A percentile compares a stretch with the other conserved stretches of the same genome.
These are phyloP conservation scores for Sarcophaga caerulescens DNA, from an alignment of 2,888 invertebrate species.

Conservation along the genomic window DNA sequence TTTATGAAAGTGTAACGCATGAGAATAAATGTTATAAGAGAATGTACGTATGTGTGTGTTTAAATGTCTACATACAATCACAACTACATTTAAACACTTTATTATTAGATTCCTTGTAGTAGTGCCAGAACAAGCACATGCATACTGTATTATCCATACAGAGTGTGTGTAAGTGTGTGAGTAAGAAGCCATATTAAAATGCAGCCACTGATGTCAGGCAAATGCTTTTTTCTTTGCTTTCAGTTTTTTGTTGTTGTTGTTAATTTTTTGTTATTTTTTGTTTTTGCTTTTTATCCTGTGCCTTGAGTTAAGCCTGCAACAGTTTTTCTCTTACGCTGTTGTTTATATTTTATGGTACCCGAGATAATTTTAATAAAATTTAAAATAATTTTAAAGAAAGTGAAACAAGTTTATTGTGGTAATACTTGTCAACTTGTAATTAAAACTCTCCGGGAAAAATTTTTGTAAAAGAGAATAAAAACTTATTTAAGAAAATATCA, in stretches of 20 bases:
- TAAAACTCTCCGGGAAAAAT: too few species aligned
- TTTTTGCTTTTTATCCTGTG: conserved; percentile 25
- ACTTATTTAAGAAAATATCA: too few species aligned
- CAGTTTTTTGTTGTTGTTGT: background rate
- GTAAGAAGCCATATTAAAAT: conserved; percentile 52
- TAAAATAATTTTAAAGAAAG: too few species aligned
- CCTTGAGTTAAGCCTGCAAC: conserved; percentile 31
- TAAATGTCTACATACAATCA: background rate
- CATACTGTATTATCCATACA: background rate
- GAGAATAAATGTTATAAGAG: background rate
- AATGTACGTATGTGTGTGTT: background rate
- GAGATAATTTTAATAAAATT: too few species aligned
- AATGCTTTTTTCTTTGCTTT: background rate
- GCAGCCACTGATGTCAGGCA: conserved; percentile 62
- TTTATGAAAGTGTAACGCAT: conserved; percentile 36
- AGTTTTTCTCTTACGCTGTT: conserved; percentile 5
- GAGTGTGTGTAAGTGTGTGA: background rate
- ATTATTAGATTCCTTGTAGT: conserved; percentile 31
- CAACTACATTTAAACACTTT: conserved; percentile 36
- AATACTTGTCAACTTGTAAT: too few species aligned
- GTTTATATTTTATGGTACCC: too few species aligned
- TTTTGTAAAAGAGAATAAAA: too few species aligned
- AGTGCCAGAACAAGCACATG: background rate
- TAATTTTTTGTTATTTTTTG: background rate
- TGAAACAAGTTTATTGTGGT: too few species aligned